Base-by-base conservation (phyloP, 2,797 vertebrate species). In the Podarcis siculus region DNA sequence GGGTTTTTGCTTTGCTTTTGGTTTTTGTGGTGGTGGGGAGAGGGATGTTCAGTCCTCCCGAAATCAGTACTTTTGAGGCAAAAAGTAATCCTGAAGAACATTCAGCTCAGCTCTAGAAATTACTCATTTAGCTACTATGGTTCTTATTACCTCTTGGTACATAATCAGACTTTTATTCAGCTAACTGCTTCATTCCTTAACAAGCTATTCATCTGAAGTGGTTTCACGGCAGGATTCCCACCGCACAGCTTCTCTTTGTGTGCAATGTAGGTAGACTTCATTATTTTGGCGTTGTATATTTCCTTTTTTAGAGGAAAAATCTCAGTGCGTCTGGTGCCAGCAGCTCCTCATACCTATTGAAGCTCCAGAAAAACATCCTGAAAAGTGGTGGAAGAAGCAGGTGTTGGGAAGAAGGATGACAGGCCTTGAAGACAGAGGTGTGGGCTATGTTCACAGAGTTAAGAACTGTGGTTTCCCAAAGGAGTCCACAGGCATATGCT, bases 141-240 rank as follows among this genome's bases (percentile, higher is more conserved):
- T 93, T 92, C 91, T 95, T 94, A 92, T 93, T 90, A 91, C 10
- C 95, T 96, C 91, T 94, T 94, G 93, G 93, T 91, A 92, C 0
- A 2, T 93, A 96, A 95, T 96, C 95, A 96, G 93, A 79, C 93
- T 94, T 97, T 96, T 93, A 96, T 95, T 96, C 96, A 95, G 90
- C 89, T 95, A 95, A 96, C 94, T 94, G 93, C 90, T 96, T 94
- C 94, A 93, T 91, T 89, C 93, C 91, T 88, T 95, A 96, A 95
- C 94, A 96, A 95, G 95, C 91, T 95, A 95, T 93, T 96, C 90
- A 93, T 92, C 92, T 92, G 93, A 94, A 95, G 93, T 94, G 92
- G 79, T 93, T 95, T 93, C 88, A 90, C 90, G 88, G 93, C 88
- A 94, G 93, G 94, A 87, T 93, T 88, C 83, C 82, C 77, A 93